A percentile compares a stretch with the other conserved stretches of the same genome.
phyloP scores from a whole-genome alignment of 2,797 vertebrate species.

The Pseudochirops cupreus region DNA sequence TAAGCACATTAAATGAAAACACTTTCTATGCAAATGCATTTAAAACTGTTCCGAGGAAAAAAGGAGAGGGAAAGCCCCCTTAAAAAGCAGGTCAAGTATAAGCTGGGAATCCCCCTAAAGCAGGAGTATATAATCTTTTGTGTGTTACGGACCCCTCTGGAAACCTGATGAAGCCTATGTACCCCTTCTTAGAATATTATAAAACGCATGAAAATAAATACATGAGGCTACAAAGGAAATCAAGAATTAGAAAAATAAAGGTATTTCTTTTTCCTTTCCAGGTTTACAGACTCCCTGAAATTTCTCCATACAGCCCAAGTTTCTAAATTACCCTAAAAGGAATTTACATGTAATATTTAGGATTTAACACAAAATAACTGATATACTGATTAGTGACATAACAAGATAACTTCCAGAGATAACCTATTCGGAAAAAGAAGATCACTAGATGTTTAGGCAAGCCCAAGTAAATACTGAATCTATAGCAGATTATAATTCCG shows the following conservation, averaged over 20 bases:
- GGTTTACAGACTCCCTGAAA: neutral
- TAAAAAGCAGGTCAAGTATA: neutral
- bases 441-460: neutral
- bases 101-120: rapidly evolving
- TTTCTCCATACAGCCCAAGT: neutral
- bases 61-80: constrained; percentile 10
- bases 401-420: neutral
- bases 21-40: neutral
- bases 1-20: constrained; percentile 50
- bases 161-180: neutral
- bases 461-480: neutral
- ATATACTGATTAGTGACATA: neutral
- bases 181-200: neutral
- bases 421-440: neutral
- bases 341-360: neutral
- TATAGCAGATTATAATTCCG: neutral
- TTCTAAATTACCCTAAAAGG: neutral
- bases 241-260: neutral
- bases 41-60: constrained; percentile 31
- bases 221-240: neutral
- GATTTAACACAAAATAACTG: neutral
- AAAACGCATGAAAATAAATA: neutral
- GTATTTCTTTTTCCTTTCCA: neutral
- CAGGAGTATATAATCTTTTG: neutral
- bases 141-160: neutral